Base-by-base conservation (phyloP, 2,113 vertebrate species). In the Spermophilus dauricus region DNA sequence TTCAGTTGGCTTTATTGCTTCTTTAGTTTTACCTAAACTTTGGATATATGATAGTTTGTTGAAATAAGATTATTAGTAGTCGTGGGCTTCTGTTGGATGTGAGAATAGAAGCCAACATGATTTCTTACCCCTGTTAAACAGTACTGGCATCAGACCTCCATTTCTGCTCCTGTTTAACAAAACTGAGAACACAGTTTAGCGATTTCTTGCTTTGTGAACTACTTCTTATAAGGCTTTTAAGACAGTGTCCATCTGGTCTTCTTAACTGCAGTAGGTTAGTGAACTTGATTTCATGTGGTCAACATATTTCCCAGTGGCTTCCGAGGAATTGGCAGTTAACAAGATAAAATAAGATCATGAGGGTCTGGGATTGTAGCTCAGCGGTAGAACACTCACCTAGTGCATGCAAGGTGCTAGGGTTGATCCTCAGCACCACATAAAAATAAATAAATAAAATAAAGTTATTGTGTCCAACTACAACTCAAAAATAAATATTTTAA, bases 11-110 rank as follows among this genome's bases (percentile, higher is more conserved):
- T 84, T 77, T 45, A 65, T 75, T 91, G 95, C 69, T 83, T 42
- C 78, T 48, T 86, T 86, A 82, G 89, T 39, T 86, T 75, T 96
- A 24, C 63, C 89, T 87, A 95, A 83, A 86, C 51, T 93, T 93
- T 86, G 56, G 18, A 58, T 83, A 18, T 72, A 48, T 87, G 30
- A 80, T 93, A 56, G 24, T 42, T 58, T 51, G 4, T 86, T 85
- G 12, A 88, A 67, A 84, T 48, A 87, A 85, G 82, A 94, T 94
- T 91, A 86, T 72, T 88, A 48, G 45, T 48, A 65, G 22, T 45
- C 18, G 6, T 58, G 32, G 32, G 10, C 69, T 84, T 93, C 89
- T 87, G 75, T 94, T 83, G 56, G 32, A 80, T 65, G 5, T 70
- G 48, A 92, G 69, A 93, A 73, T 24, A 42, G 77, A 97, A 92